Evolutionary conservation across 2,797 vertebrate genomes (phyloP).

Genomic region (Alfaro cultratus): DNA sequence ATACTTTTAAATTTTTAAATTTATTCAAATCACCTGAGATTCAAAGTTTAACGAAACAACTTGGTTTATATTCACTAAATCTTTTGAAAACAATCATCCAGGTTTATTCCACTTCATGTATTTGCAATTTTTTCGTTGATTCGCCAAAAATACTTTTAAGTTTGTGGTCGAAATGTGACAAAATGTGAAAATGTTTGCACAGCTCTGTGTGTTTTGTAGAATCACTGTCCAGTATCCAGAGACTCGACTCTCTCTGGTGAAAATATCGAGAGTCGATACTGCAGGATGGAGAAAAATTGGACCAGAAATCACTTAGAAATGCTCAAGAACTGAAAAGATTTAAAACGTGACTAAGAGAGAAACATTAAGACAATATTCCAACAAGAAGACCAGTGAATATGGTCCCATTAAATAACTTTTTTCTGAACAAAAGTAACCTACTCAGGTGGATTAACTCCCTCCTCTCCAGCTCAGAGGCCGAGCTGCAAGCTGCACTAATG

Average conservation of each 20-base stretch:
- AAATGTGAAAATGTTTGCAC: too few species aligned
- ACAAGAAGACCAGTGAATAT: background rate
- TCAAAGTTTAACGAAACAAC: too few species aligned
- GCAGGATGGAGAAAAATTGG: background rate
- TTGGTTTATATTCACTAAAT: too few species aligned
- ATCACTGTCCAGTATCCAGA: too few species aligned
- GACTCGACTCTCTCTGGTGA: background rate
- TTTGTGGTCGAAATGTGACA: too few species aligned
- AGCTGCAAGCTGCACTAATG: constrained; percentile 8
- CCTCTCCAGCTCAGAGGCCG: background rate
- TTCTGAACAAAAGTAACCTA: background rate
- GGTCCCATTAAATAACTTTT: background rate
- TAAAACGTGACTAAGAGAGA: background rate
- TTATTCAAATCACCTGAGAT: too few species aligned
- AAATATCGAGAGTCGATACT: background rate
- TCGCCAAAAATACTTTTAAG: too few species aligned
- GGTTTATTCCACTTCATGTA: too few species aligned
- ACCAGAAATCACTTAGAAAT: background rate
- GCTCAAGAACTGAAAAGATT: background rate
- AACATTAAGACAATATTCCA: background rate
- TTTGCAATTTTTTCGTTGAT: too few species aligned
- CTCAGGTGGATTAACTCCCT: constrained; percentile 1
- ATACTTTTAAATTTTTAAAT: too few species aligned
- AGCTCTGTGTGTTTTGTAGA: too few species aligned
- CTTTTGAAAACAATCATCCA: too few species aligned